A percentile compares a stretch with the other conserved stretches of the same genome.
These are phyloP conservation scores for Nibea albiflora DNA, from an alignment of 2,113 vertebrate species.

Conservation along the genomic window DNA sequence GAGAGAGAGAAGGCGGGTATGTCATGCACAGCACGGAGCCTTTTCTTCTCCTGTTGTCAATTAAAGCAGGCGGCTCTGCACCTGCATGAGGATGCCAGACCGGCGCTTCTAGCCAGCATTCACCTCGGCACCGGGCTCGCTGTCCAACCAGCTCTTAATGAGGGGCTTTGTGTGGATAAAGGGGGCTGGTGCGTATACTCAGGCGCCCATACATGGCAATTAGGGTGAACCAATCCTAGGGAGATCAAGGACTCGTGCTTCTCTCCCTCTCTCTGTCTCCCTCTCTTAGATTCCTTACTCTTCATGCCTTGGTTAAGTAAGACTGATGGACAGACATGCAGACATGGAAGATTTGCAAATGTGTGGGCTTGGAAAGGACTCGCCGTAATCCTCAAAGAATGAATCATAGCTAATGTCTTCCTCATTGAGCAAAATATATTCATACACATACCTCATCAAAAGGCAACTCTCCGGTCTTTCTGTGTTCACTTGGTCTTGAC, in stretches of 20 bases:
- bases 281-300: constrained; percentile 12
- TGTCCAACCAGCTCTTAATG: constrained; percentile 78
- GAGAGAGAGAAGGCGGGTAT: constrained; percentile 37
- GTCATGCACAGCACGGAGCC: constrained; percentile 61
- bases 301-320: constrained; percentile 47
- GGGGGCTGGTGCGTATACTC: constrained; percentile 58
- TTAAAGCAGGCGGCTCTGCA: constrained; percentile 72
- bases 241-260: constrained; percentile 55
- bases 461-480: neutral
- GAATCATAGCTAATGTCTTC: constrained; percentile 50
- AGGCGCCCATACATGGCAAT: constrained; percentile 70
- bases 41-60: constrained; percentile 75
- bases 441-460: constrained; percentile 41
- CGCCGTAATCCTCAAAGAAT: constrained; percentile 53
- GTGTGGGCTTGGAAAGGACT: constrained; percentile 44
- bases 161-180: constrained; percentile 79
- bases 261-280: neutral
- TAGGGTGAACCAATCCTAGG: constrained; percentile 65
- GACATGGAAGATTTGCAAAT: constrained; percentile 49
- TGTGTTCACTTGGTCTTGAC: neutral
- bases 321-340: constrained; percentile 51
- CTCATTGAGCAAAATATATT: constrained; percentile 17
- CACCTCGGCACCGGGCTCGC: constrained; percentile 65
- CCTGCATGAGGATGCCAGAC: constrained; percentile 74
- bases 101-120: constrained; percentile 58